Conservation (phyloP, 1,140 invertebrate species). For the Trachymyrmex cornetzi region DNA sequence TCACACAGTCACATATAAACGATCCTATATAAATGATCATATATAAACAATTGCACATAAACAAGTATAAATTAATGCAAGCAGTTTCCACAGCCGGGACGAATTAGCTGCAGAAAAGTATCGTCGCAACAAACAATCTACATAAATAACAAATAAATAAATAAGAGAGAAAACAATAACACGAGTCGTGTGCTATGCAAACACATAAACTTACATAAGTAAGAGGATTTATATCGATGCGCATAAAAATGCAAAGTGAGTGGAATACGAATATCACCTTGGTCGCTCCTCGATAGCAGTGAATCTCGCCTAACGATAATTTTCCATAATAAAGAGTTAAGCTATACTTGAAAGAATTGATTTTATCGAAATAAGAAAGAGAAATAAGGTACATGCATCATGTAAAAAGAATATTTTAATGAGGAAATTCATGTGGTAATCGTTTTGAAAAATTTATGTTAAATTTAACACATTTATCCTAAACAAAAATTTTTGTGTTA, state of each 20-base stretch:
- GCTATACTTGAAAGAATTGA: constrained; percentile 44
- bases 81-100: background rate
- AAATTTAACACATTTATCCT: too few relatives aligned
- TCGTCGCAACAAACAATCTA: background rate
- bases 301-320: constrained; percentile 42
- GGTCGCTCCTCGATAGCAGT: constrained; percentile 12
- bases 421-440: background rate
- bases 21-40: background rate
- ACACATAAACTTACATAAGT: constrained; percentile 2
- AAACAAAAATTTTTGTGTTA: too few relatives aligned
- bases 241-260: constrained; percentile 49
- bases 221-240: constrained; percentile 28
- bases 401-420: constrained; percentile 35
- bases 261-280: constrained; percentile 1
- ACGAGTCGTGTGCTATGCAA: background rate
- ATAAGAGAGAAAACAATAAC: background rate
- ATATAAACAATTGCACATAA: constrained; percentile 13
- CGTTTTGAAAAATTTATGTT: too few relatives aligned
- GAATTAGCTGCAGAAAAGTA: constrained; percentile 30
- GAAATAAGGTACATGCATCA: background rate
- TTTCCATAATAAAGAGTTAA: constrained; percentile 52
- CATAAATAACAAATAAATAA: background rate
- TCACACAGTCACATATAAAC: constrained; percentile 20
- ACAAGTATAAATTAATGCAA: constrained; percentile 25
- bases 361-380: background rate